Conservation (phyloP, 2,888 invertebrate genomes). For the Apotomis capreana region DNA sequence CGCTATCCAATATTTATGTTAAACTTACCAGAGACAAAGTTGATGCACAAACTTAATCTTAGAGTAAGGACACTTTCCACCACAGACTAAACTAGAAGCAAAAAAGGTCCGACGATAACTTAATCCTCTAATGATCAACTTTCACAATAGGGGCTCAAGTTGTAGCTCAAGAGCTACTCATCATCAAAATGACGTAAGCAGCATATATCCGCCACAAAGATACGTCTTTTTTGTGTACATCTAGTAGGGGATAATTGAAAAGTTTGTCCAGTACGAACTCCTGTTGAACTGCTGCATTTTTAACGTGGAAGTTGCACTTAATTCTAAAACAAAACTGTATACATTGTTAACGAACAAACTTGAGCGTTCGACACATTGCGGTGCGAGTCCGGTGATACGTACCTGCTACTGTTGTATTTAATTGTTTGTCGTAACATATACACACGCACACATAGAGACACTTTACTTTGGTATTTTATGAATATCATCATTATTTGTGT, state of each 20-base stretch:
- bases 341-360: slow-evolving; percentile 39
- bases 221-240: slow-evolving; percentile 5
- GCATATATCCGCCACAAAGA: not conserved
- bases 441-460: too few relatives aligned
- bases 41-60: slow-evolving; percentile 17
- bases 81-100: slow-evolving; percentile 23
- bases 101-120: slow-evolving; percentile 40
- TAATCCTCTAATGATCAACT: slow-evolving; percentile 42
- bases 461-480: too few relatives aligned
- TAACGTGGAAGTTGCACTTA: slow-evolving; percentile 44
- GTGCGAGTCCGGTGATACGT: not conserved
- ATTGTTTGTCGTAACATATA: not conserved
- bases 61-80: slow-evolving; percentile 25
- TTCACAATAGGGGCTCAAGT: slow-evolving; percentile 39
- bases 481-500: too few relatives aligned
- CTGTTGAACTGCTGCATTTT: slow-evolving; percentile 42
- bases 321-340: slow-evolving; percentile 38
- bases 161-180: not conserved
- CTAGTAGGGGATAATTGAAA: slow-evolving; percentile 43
- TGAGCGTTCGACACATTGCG: slow-evolving; percentile 7
- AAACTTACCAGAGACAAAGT: slow-evolving; percentile 16
- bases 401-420: not conserved
- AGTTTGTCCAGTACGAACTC: slow-evolving; percentile 39
- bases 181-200: not conserved
- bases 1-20: not conserved